Evolutionary conservation across 2,888 invertebrate species (phyloP).

Genomic region (Mactromeris polynyma): DNA sequence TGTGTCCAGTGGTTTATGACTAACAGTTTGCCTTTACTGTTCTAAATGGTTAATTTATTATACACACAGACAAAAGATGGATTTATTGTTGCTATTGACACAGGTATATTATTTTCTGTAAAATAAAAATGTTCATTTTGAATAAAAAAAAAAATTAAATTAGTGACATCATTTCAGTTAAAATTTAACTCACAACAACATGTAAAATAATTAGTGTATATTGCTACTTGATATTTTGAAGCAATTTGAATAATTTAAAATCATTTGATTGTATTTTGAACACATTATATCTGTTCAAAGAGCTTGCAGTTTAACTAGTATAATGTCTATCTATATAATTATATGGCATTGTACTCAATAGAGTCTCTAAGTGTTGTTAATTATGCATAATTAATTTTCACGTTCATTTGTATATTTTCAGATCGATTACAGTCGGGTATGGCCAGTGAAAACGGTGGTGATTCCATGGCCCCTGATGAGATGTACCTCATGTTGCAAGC

Average conservation of each 20-base stretch:
- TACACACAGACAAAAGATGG: constrained; percentile 67
- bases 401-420: constrained; percentile 65
- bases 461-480: constrained; percentile 76
- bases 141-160: no score
- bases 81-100: constrained; percentile 65
- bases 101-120: constrained; percentile 47
- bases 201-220: no score
- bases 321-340: no score
- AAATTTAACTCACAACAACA: no score
- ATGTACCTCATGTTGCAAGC: constrained; percentile 79
- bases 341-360: no score
- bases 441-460: constrained; percentile 68
- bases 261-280: no score
- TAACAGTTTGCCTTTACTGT: constrained; percentile 26
- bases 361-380: no score
- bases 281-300: no score
- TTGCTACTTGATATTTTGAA: no score
- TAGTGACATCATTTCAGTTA: no score
- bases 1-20: constrained; percentile 28
- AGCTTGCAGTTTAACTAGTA: no score
- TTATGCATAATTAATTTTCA: neutral
- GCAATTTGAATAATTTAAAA: no score
- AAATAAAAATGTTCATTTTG: neutral
- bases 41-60: constrained; percentile 68
- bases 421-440: constrained; percentile 78